phyloP scores from a whole-genome alignment of 2,113 vertebrate genomes.

The Xiphophorus hellerii region DNA sequence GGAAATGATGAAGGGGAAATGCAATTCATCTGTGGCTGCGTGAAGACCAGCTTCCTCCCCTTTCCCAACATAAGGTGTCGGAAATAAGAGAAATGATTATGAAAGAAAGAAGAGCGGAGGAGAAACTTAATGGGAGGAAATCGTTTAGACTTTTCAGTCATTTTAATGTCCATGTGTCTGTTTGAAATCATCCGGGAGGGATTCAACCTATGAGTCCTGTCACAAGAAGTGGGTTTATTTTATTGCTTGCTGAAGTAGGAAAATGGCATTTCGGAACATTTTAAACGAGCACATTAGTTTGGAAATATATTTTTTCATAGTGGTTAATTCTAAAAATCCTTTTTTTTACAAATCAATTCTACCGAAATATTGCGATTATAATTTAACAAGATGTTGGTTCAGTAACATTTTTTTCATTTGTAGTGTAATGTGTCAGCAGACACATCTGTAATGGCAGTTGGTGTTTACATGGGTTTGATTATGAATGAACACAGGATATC shows the following conservation, averaged over 20 bases:
- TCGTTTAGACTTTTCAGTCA: slow-evolving; percentile 78
- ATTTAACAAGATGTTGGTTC: no score
- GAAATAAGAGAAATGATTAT: slow-evolving; percentile 82
- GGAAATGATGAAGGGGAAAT: slow-evolving; percentile 72
- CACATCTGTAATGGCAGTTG: no score
- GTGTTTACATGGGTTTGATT: no score
- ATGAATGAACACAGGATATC: no score
- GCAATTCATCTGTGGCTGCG: slow-evolving; percentile 76
- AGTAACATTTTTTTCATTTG: no score
- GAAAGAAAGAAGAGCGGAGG: slow-evolving; percentile 66
- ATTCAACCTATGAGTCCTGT: slow-evolving; percentile 23
- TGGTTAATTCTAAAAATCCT: not conserved
- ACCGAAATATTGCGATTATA: not conserved
- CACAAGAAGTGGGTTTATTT: slow-evolving; percentile 42
- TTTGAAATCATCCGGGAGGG: slow-evolving; percentile 70
- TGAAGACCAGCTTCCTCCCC: slow-evolving; percentile 67
- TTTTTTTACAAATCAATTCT: no score
- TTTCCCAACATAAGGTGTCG: slow-evolving; percentile 62
- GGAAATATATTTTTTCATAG: not conserved
- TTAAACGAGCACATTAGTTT: not conserved
- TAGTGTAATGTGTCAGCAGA: no score
- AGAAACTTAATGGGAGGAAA: slow-evolving; percentile 81
- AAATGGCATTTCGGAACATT: not conserved
- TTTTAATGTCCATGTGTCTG: slow-evolving; percentile 79
- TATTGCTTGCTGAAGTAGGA: slow-evolving; percentile 21